Percentiles rank a stretch among this genome's conserved stretches.
Evolutionary conservation across 2,797 vertebrate species (phyloP).

Genomic region (Trichosurus vulpecula): DNA sequence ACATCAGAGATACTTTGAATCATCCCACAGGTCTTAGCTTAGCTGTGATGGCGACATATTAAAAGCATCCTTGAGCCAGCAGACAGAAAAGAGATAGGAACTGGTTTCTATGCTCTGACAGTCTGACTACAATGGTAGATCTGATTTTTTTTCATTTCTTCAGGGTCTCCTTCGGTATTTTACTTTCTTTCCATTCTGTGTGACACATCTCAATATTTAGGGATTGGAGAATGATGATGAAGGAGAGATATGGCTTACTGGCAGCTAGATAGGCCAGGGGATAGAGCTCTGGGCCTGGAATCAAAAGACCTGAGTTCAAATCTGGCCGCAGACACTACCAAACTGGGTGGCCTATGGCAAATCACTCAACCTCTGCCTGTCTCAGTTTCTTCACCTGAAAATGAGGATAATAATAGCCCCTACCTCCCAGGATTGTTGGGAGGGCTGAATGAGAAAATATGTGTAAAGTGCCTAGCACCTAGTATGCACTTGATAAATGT

Average conservation of each 20-base stretch:
- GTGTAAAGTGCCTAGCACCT: not conserved
- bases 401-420: not conserved
- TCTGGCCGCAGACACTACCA: not conserved
- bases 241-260: not conserved
- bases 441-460: not conserved
- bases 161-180: not conserved
- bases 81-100: not conserved
- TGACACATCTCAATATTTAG: not conserved
- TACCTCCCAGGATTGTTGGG: not conserved
- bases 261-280: too few species aligned
- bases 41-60: not conserved
- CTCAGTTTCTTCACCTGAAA: not conserved
- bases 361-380: not conserved
- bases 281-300: not conserved
- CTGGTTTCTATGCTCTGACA: not conserved
- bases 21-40: not conserved
- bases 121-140: not conserved
- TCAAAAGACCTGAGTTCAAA: not conserved
- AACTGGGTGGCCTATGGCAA: not conserved
- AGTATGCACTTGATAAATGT: not conserved
- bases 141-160: not conserved
- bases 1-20: constrained; percentile 19
- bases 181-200: not conserved
- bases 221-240: not conserved
- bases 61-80: not conserved